phyloP scores from a whole-genome alignment of 2,797 vertebrate genomes.

The Heterohyrax brucei region DNA sequence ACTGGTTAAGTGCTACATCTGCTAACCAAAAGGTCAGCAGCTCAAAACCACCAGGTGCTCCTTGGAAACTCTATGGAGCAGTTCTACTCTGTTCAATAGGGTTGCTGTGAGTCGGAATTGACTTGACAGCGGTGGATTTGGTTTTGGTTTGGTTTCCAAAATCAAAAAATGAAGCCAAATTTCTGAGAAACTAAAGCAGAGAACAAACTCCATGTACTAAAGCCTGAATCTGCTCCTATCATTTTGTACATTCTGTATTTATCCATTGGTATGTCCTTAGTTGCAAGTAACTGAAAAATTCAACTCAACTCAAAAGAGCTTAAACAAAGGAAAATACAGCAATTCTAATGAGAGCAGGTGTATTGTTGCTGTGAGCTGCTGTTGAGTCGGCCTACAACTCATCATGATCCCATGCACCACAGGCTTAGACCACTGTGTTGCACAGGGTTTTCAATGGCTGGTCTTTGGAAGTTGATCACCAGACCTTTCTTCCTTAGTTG shows the following conservation, averaged over 20 bases:
- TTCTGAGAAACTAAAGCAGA: constrained; percentile 9
- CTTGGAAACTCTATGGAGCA: too few species aligned
- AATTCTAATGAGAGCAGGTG: background rate
- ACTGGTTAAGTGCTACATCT: too few species aligned
- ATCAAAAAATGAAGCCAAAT: constrained; percentile 45
- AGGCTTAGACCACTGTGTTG: background rate
- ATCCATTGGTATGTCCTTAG: background rate
- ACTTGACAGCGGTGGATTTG: too few species aligned
- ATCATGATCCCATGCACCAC: background rate
- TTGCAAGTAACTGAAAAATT: background rate
- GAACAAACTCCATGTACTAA: background rate
- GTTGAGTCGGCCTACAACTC: background rate
- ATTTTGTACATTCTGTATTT: background rate
- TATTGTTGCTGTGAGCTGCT: background rate
- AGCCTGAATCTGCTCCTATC: background rate
- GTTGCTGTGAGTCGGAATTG: too few species aligned
- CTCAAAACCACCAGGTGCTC: too few species aligned
- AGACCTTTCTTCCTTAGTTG: background rate
- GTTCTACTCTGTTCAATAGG: too few species aligned
- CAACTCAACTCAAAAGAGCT: constrained; percentile 2
- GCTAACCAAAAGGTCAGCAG: too few species aligned
- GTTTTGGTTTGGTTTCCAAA: background rate
- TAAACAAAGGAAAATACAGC: constrained; percentile 48
- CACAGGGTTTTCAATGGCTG: background rate
- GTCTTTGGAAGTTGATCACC: background rate